Base-by-base conservation (phyloP, 1,140 invertebrate genomes). In the Drosophila funebris region DNA sequence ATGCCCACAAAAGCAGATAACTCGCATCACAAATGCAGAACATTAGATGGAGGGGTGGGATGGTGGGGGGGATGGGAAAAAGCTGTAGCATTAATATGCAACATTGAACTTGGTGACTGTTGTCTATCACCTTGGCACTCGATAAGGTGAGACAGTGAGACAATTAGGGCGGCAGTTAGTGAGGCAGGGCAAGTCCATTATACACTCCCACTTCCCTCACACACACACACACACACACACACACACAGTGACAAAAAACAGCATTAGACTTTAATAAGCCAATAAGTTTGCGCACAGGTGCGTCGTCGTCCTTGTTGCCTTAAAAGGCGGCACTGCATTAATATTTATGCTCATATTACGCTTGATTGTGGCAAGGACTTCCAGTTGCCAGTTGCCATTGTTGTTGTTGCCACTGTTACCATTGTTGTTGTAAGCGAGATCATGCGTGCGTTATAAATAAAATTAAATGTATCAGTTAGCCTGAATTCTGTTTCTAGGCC, bases 361-460 rank as follows among this genome's bases (percentile, higher is more conserved):
- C 70, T 53, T 77, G 72, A 75, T 72, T 78, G 72, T 75, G 37
- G 58, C 56, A 70, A 44, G 39, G 53, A 72, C 29, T 52, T 36
- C 33, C 36, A 36, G 41, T 16, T 39, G 13, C 13, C 37, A 36
- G 29, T 68, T 22, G 13, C 16, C 24, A 43, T 22, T 63, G 11
- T 67, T 50, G 22, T 24, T 44, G 4, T n/a, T 29, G 24, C n/a
- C 29, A 4, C 9, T 36, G 27, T 18, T 52, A 27, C 4, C 1
- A 16, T n/a, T 39, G 33, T 16, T 24, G 20, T 11, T 14, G 24
- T 43, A 48, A 27, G 56, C 46, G 36, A 71, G 78, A 29, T 69
- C 78, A 78, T 85, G 83, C 83, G 82, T 88, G 82, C 62, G 82
- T 82, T 88, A 87, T 87, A 87, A 87, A 87, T 87, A 87, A 87